These are phyloP conservation scores for Plagodis pulveraria DNA, from an alignment of 2,888 invertebrate genomes.

Conservation along the genomic window DNA sequence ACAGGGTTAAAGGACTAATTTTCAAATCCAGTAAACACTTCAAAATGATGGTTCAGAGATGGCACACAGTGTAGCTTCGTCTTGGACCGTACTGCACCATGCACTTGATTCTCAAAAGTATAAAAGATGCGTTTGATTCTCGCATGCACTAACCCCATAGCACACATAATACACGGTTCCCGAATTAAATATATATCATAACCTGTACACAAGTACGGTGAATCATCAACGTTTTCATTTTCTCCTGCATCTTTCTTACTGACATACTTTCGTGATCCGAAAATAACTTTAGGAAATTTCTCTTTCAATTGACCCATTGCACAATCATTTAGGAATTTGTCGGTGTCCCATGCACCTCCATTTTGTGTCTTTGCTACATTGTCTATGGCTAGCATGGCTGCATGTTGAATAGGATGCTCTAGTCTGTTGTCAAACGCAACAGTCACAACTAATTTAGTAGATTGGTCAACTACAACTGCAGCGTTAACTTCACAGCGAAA, in stretches of 20 bases:
- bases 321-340: constrained; percentile 43
- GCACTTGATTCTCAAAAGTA: constrained; percentile 72
- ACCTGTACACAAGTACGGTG: constrained; percentile 94
- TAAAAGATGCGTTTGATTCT: constrained; percentile 93
- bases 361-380: constrained; percentile 93
- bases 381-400: constrained; percentile 94
- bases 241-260: constrained; percentile 54
- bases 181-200: constrained; percentile 92
- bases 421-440: constrained; percentile 85
- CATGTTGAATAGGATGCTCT: constrained; percentile 91
- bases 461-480: constrained; percentile 90
- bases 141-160: constrained; percentile 98
- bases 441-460: constrained; percentile 86
- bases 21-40: constrained; percentile 90
- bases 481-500: constrained; percentile 50
- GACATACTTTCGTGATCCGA: constrained; percentile 75
- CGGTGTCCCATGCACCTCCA: constrained; percentile 88
- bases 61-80: constrained; percentile 91
- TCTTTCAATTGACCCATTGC: constrained; percentile 62
- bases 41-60: constrained; percentile 95
- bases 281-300: constrained; percentile 61
- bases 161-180: constrained; percentile 97
- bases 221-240: constrained; percentile 55
- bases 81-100: constrained; percentile 89
- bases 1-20: constrained; percentile 1